These are phyloP conservation scores for Rhagium mordax DNA, from an alignment of 2,888 invertebrate species.

Conservation along the genomic window DNA sequence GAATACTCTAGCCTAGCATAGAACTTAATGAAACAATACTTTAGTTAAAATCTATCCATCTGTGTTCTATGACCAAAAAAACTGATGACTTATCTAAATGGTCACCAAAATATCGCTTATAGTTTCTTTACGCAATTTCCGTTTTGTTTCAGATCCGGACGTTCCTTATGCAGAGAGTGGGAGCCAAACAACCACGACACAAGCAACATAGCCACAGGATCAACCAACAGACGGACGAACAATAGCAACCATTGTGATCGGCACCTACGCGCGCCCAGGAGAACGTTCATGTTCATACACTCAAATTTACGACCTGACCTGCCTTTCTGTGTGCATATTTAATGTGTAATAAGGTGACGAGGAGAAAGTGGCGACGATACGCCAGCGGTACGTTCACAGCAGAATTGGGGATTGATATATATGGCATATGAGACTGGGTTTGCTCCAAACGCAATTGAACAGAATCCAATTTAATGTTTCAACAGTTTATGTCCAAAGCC, in stretches of 20 bases:
- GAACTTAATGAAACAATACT: too few species aligned
- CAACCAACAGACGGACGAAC: constrained; percentile 4
- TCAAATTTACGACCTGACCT: constrained; percentile 33
- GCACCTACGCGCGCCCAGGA: constrained; percentile 23
- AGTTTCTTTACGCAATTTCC: not conserved
- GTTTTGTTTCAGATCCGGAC: not conserved
- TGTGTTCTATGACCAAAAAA: too few species aligned
- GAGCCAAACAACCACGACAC: not conserved
- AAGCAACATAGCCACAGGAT: not conserved
- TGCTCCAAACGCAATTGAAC: not conserved
- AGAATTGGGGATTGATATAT: not conserved
- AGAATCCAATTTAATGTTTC: too few species aligned
- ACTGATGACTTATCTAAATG: too few species aligned
- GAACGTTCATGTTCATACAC: constrained; percentile 13
- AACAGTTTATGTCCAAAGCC: too few species aligned
- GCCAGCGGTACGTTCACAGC: not conserved
- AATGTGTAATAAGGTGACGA: constrained; percentile 25
- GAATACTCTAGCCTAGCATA: too few species aligned
- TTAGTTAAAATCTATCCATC: too few species aligned
- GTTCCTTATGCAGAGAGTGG: not conserved
- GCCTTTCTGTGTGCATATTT: constrained; percentile 26
- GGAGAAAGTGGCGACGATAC: not conserved
- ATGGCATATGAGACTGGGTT: not conserved
- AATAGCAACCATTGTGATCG: constrained; percentile 19
- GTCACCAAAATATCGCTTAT: too few species aligned